Evolutionary conservation across 2,797 vertebrate genomes (phyloP), one percentile per base, ranked within the genome.

Genomic region (Acrocephalus scirpaceus): DNA sequence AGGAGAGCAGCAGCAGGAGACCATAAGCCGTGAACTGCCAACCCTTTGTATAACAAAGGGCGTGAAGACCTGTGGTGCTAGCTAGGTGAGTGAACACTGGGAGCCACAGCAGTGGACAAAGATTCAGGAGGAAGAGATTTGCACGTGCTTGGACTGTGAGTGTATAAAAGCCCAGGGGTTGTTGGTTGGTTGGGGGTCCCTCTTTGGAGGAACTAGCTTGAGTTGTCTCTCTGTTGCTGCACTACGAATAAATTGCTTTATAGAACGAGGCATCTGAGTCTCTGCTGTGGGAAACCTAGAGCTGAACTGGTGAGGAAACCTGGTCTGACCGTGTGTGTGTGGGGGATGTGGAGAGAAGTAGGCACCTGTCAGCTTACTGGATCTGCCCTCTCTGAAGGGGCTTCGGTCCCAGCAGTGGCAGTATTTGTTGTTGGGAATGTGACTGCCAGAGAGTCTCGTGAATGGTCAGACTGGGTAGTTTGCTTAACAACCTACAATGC

Each of bases 111-210:
- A 77, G 51, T 25, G 47, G 18, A 26, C 6, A 19, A 10, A 53
- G n/a, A 47, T 36, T 65, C 13, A 19, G 60, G 16, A 66, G 22
- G 11, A 66, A 53, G 13, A 77, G n/a, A 23, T 22, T 34, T 53
- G 18, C 13, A 12, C 0, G 0, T 19, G 6, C n/a, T 32, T 77
- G 45, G 19, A 38, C 26, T 66, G 21, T 32, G n/a, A 64, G 25
- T 17, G 12, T 64, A 4, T 51, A n/a, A 70, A 76, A 45, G 19
- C 16, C 10, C 19, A 8, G 30, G n/a, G 4, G 5, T 56, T 13
- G 16, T 76, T 45, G 45, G 20, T 4, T 45, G 51, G 20, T 4
- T 70, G 36, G 16, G 22, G 11, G 11, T 71, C 26, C 15, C 13
- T 72, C 16, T 17, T 77, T 0, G 0, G 25, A 14, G 40, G 13